Conservation (phyloP, 1,140 invertebrate genomes). For the Ladona fulva region DNA sequence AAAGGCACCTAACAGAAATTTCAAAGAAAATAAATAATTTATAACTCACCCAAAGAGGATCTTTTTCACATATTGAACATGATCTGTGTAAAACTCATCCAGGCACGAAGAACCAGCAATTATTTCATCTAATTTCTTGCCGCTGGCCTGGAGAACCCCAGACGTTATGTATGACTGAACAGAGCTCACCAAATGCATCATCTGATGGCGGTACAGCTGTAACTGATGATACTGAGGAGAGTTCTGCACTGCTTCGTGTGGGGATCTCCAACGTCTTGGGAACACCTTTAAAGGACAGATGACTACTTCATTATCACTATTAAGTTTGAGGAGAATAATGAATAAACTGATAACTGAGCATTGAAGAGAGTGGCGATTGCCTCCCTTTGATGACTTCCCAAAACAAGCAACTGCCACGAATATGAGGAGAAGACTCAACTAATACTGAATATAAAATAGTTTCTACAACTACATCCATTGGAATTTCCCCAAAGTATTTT, state of each 20-base stretch:
- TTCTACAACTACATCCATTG: no score
- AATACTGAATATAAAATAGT: no score
- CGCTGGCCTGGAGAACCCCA: conserved; percentile 54
- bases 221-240: conserved; percentile 49
- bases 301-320: no score
- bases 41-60: conserved; percentile 46
- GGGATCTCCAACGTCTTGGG: conserved; percentile 36
- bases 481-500: no score
- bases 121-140: conserved; percentile 34
- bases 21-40: no score
- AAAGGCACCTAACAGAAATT: no score
- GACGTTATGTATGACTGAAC: conserved; percentile 62
- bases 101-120: conserved; percentile 43
- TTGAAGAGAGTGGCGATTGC: no score
- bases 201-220: conserved; percentile 57
- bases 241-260: conserved; percentile 35
- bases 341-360: no score
- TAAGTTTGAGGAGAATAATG: no score
- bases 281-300: conserved; percentile 35
- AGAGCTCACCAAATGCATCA: conserved; percentile 61
- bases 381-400: no score
- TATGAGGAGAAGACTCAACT: no score
- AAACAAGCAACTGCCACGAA: no score
- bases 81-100: conserved; percentile 56
- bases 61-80: conserved; percentile 59